These are phyloP conservation scores for Sminthopsis crassicaudata DNA, from an alignment of 2,113 vertebrate species.

Conservation along the genomic window DNA sequence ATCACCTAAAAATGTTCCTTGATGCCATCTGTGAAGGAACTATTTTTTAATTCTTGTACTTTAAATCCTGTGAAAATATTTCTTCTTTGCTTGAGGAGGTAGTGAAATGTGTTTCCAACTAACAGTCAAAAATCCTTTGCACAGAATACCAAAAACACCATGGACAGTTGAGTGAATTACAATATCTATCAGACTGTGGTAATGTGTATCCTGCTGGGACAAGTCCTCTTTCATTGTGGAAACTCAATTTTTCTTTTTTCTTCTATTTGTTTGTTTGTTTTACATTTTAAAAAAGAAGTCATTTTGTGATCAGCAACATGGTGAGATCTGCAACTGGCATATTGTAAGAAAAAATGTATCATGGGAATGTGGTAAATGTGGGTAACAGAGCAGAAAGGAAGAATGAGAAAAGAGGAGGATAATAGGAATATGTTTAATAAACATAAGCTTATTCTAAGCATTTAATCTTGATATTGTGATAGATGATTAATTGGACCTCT, in stretches of 20 bases:
- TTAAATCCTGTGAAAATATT: slow-evolving; percentile 51
- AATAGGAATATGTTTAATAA: slow-evolving; percentile 19
- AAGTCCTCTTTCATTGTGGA: slow-evolving; percentile 37
- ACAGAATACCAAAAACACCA: slow-evolving; percentile 62
- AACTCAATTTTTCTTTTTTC: slow-evolving; percentile 38
- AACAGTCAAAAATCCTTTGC: slow-evolving; percentile 68
- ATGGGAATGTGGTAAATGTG: slow-evolving; percentile 43
- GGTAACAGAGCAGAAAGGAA: slow-evolving; percentile 24
- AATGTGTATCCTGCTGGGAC: slow-evolving; percentile 24
- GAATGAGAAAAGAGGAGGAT: slow-evolving; percentile 23
- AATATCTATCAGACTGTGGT: slow-evolving; percentile 32
- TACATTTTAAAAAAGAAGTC: slow-evolving; percentile 25
- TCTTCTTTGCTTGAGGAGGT: slow-evolving; percentile 62
- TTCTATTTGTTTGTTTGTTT: not conserved
- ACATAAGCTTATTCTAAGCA: slow-evolving; percentile 35
- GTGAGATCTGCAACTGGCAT: slow-evolving; percentile 44
- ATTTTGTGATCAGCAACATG: slow-evolving; percentile 2
- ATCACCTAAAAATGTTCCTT: slow-evolving; percentile 76
- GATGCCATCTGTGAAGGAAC: slow-evolving; percentile 49
- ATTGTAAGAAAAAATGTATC: slow-evolving; percentile 60
- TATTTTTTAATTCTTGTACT: slow-evolving; percentile 62
- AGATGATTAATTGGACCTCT: not conserved
- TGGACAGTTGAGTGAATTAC: slow-evolving; percentile 46
- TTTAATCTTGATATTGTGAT: not conserved
- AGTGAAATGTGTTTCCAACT: slow-evolving; percentile 59